A percentile compares a stretch with the other conserved stretches of the same genome.
Evolutionary conservation across 2,888 invertebrate species (phyloP).

Genomic region (Thumatha senex): DNA sequence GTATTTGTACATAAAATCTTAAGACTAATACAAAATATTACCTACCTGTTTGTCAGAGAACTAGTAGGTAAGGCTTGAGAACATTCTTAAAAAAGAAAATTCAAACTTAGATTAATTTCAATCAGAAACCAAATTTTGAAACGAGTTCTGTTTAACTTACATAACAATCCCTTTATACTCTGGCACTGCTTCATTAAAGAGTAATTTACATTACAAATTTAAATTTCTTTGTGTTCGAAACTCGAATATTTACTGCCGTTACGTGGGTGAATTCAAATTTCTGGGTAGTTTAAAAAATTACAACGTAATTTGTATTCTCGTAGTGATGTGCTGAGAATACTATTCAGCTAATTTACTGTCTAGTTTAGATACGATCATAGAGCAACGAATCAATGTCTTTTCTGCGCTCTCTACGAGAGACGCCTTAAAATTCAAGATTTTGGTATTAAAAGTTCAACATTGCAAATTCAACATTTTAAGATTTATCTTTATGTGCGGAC

Average conservation of each 20-base stretch:
- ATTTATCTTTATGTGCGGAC: too few relatives aligned
- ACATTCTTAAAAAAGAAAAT: conserved; percentile 1
- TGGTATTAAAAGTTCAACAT: too few relatives aligned
- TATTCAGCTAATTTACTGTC: background rate
- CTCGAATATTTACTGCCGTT: conserved; percentile 37
- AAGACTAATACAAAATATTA: too few relatives aligned
- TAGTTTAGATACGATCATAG: conserved; percentile 4
- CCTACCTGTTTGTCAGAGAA: too few relatives aligned
- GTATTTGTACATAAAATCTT: too few relatives aligned
- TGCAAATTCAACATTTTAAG: too few relatives aligned
- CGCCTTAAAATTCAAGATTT: too few relatives aligned
- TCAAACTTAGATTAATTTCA: background rate
- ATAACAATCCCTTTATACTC: conserved; percentile 7
- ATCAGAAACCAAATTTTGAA: conserved; percentile 12
- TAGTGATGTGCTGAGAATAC: conserved; percentile 22
- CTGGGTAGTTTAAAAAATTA: conserved; percentile 32
- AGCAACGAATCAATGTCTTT: too few relatives aligned
- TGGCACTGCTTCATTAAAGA: conserved; percentile 41
- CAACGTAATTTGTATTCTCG: conserved; percentile 10
- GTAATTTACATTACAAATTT: conserved; percentile 47
- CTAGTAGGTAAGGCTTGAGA: too few relatives aligned
- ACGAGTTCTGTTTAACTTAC: conserved; percentile 27
- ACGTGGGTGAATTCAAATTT: conserved; percentile 44
- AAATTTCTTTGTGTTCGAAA: conserved; percentile 40
- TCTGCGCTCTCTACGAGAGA: too few relatives aligned